Evolutionary conservation across 1,140 invertebrate species (phyloP).

Genomic region (Euschistus heros): DNA sequence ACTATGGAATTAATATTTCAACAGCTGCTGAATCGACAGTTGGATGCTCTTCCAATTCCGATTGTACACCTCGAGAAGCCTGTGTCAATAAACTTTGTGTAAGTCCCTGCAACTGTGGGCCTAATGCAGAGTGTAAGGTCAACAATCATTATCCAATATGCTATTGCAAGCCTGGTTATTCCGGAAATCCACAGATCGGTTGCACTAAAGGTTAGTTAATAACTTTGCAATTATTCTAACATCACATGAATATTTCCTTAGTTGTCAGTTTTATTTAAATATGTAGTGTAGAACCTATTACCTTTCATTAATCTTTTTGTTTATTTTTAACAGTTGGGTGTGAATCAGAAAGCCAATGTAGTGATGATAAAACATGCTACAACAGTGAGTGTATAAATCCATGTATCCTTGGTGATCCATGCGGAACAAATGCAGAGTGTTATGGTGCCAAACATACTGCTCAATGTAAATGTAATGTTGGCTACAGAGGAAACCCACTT

Average conservation of each 20-base stretch:
- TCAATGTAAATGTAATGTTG: constrained; percentile 60
- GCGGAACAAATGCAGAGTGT: constrained; percentile 71
- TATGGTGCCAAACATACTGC: constrained; percentile 63
- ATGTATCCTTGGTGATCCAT: constrained; percentile 64
- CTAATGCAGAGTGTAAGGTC: constrained; percentile 66
- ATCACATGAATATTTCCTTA: not conserved
- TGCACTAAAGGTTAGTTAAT: constrained; percentile 58
- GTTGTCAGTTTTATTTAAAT: not conserved
- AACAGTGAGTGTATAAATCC: constrained; percentile 70
- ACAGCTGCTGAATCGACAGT: constrained; percentile 40
- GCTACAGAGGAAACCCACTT: constrained; percentile 64
- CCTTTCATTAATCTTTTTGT: constrained; percentile 1
- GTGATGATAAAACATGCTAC: constrained; percentile 62
- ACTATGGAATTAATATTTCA: constrained; percentile 17
- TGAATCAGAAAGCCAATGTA: constrained; percentile 66
- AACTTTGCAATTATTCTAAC: too few relatives aligned
- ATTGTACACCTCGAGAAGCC: constrained; percentile 65
- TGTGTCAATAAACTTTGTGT: constrained; percentile 68
- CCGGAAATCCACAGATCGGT: constrained; percentile 69
- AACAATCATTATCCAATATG: constrained; percentile 72
- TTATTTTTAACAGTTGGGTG: constrained; percentile 55
- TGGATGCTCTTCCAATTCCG: constrained; percentile 63
- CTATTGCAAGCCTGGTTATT: constrained; percentile 61
- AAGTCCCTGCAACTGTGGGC: constrained; percentile 74
- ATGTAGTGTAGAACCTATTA: not conserved